Evolutionary conservation across 2,888 invertebrate species (phyloP).

Genomic region (Onchidella celtica): DNA sequence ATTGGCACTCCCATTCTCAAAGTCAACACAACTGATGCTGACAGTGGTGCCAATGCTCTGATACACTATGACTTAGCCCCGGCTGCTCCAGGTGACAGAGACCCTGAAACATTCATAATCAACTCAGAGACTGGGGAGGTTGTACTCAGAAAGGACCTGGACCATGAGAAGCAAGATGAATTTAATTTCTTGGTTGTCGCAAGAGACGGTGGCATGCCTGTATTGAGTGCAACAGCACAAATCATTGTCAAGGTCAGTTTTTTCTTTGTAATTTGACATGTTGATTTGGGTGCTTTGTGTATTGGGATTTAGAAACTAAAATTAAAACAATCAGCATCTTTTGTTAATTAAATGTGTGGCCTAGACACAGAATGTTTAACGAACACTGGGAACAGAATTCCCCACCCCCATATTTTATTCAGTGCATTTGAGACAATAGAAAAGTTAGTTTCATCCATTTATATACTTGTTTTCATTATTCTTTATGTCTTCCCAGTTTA

Average conservation of each 20-base stretch:
- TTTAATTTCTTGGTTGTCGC: constrained; percentile 91
- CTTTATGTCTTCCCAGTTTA: too few species aligned
- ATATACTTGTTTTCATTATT: too few species aligned
- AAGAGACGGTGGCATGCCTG: constrained; percentile 91
- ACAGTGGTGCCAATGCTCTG: constrained; percentile 80
- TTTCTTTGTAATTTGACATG: not conserved
- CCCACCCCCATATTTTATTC: too few species aligned
- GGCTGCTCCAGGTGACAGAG: constrained; percentile 69
- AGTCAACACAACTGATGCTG: constrained; percentile 76
- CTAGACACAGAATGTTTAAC: too few species aligned
- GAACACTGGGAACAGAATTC: too few species aligned
- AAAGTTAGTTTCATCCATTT: too few species aligned
- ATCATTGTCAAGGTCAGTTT: constrained; percentile 86
- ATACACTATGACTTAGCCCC: constrained; percentile 86
- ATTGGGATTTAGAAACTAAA: too few species aligned
- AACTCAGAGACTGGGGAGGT: constrained; percentile 89
- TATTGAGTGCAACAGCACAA: constrained; percentile 89
- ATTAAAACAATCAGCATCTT: too few species aligned
- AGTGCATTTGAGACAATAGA: too few species aligned
- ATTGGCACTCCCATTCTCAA: constrained; percentile 75
- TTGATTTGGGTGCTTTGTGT: not conserved
- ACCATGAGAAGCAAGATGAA: constrained; percentile 80
- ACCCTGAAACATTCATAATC: constrained; percentile 88
- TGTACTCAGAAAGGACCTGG: constrained; percentile 61
- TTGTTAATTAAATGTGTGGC: too few species aligned